Percentiles rank a stretch among this genome's conserved stretches.
Evolutionary conservation across 2,113 vertebrate species (phyloP).

Genomic region (human (Homo sapiens)): DNA sequence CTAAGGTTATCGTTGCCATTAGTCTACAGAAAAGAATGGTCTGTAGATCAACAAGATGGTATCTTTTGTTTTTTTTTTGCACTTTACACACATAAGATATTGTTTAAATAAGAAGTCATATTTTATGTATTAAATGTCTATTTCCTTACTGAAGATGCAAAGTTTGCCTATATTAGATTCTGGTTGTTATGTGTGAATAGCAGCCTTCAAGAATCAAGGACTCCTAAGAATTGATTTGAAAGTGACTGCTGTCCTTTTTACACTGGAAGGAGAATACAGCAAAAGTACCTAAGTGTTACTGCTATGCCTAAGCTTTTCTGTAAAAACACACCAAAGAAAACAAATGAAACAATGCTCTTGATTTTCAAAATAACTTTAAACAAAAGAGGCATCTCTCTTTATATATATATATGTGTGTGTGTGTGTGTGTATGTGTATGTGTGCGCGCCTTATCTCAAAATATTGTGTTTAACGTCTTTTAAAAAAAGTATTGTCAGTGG

Average conservation of each 20-base stretch:
- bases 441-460: neutral
- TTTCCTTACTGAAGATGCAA: constrained; percentile 25
- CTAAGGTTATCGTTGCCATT: neutral
- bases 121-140: neutral
- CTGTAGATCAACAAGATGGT: neutral
- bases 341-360: neutral
- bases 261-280: neutral
- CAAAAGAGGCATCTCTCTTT: neutral
- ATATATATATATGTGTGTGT: neutral
- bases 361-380: neutral
- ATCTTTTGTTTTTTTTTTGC: neutral
- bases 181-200: neutral
- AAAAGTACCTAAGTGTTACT: neutral
- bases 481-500: neutral
- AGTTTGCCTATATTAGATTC: neutral
- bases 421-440: too few relatives aligned
- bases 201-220: constrained; percentile 31
- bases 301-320: neutral
- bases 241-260: constrained; percentile 24
- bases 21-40: neutral
- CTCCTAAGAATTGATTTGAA: constrained; percentile 24
- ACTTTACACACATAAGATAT: neutral
- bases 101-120: constrained; percentile 3
- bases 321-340: neutral
- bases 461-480: neutral